Evolutionary conservation across 2,113 vertebrate genomes (phyloP).

Genomic region (Rhinogobius similis): DNA sequence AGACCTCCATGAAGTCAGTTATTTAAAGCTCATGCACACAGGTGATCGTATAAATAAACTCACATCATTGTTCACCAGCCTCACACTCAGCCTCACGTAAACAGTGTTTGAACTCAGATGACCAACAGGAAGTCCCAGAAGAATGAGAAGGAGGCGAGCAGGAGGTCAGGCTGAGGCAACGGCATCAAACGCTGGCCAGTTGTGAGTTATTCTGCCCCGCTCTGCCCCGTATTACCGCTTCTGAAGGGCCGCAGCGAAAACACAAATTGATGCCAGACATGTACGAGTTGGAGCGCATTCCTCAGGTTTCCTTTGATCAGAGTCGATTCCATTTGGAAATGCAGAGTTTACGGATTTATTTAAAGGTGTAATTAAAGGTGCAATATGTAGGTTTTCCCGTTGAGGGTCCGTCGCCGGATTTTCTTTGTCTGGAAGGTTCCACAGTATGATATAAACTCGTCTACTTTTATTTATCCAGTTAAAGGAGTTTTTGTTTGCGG

Average conservation of each 20-base stretch:
- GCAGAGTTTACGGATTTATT: too few species aligned
- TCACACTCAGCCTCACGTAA: background rate
- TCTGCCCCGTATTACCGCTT: background rate
- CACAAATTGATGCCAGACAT: background rate
- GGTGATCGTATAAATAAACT: too few species aligned
- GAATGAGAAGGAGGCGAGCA: slow-evolving; percentile 27
- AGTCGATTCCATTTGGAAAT: background rate
- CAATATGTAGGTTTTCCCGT: too few species aligned
- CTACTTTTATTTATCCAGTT: too few species aligned
- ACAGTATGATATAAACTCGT: too few species aligned
- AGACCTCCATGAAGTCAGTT: too few species aligned
- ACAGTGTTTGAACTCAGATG: slow-evolving; percentile 1
- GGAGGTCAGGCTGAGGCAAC: background rate
- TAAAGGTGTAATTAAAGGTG: too few species aligned
- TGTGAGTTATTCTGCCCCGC: background rate
- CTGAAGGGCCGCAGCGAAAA: background rate
- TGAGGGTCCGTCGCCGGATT: too few species aligned
- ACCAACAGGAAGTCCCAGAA: slow-evolving; percentile 28
- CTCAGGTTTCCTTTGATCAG: background rate
- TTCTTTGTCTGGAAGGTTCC: too few species aligned
- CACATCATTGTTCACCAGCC: background rate
- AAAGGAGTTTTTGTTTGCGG: too few species aligned
- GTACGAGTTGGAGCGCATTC: background rate
- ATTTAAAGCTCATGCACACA: too few species aligned
- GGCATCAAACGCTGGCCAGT: background rate